phyloP scores from a whole-genome alignment of 2,113 vertebrate genomes.

The rat (Rattus norvegicus) region DNA sequence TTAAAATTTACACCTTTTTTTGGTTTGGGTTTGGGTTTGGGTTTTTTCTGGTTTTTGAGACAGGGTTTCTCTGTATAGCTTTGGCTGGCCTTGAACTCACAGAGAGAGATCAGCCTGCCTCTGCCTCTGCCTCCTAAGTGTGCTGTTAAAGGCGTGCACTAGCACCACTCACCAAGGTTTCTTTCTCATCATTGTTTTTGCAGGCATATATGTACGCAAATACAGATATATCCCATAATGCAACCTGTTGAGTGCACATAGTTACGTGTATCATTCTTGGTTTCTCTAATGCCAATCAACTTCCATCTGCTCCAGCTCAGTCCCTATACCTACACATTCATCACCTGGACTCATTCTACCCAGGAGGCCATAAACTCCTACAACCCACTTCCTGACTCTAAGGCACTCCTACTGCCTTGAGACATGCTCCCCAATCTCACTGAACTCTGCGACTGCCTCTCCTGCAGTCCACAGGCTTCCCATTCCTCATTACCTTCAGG shows the following conservation, averaged over 20 bases:
- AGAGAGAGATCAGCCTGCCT: not conserved
- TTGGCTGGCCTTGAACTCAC: not conserved
- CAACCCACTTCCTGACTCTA: not conserved
- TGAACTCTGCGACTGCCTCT: not conserved
- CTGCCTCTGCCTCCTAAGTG: not conserved
- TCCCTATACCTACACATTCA: not conserved
- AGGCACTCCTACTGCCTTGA: not conserved
- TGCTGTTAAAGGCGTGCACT: not conserved
- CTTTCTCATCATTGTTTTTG: not conserved
- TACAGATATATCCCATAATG: too few species aligned
- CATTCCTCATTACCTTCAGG: not conserved
- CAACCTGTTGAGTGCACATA: not conserved
- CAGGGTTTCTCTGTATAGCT: not conserved
- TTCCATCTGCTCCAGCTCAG: slow-evolving; percentile 25
- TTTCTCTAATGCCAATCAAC: not conserved
- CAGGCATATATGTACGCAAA: not conserved
- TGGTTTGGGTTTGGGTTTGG: accelerated
- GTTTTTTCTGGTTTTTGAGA: not conserved
- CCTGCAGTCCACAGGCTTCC: not conserved
- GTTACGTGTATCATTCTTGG: not conserved
- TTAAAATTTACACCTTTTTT: not conserved
- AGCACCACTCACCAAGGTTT: not conserved
- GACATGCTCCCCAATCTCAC: not conserved
- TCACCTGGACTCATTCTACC: not conserved
- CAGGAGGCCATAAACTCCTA: slow-evolving; percentile 1